These are phyloP conservation scores for Thrips palmi DNA, from an alignment of 1,140 invertebrate species.

Conservation along the genomic window DNA sequence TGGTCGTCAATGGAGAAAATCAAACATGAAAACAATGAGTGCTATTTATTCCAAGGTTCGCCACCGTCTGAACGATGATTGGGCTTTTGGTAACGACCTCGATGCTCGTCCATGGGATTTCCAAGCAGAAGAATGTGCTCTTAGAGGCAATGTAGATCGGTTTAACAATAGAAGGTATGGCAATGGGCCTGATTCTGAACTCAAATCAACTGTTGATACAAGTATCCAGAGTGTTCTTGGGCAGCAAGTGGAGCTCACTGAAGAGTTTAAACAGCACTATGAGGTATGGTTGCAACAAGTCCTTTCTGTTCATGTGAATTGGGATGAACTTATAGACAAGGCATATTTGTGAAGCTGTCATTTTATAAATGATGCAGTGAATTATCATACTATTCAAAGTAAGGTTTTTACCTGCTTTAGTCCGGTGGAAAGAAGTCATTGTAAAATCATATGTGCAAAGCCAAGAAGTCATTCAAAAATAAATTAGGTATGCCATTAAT, in stretches of 20 bases:
- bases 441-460: no score
- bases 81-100: conserved; percentile 98
- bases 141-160: conserved; percentile 81
- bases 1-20: conserved; percentile 95
- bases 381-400: no score
- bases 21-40: conserved; percentile 99
- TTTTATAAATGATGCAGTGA: no score
- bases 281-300: conserved; percentile 92
- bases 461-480: no score
- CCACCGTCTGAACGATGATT: conserved; percentile 93
- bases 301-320: conserved; percentile 64
- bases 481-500: no score
- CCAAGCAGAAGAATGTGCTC: conserved; percentile 90
- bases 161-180: conserved; percentile 85
- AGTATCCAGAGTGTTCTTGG: conserved; percentile 70
- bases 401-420: no score
- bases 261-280: conserved; percentile 94
- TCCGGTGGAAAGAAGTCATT: no score
- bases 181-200: conserved; percentile 51
- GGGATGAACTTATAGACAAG: conserved; percentile 37
- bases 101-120: conserved; percentile 97
- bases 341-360: no score
- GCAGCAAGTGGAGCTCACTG: conserved; percentile 57
- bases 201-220: conserved; percentile 75
- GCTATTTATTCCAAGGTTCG: conserved; percentile 96